Conservation (phyloP, 2,888 invertebrate genomes). For the Drosophila mettleri region DNA sequence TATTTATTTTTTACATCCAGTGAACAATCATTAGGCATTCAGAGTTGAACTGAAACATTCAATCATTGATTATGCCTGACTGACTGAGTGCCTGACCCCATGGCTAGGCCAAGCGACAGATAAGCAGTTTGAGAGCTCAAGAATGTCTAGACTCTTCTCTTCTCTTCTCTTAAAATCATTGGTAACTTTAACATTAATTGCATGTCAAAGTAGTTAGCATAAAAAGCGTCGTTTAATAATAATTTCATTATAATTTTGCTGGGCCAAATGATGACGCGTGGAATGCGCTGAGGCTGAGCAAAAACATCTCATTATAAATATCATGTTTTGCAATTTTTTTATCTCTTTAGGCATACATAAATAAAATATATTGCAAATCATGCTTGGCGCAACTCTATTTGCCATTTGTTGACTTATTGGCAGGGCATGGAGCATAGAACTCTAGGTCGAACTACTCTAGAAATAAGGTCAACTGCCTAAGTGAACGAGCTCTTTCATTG, state of each 20-base stretch:
- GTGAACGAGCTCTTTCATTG: background rate
- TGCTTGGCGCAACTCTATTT: constrained; percentile 11
- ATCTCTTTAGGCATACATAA: background rate
- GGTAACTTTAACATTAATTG: constrained; percentile 21
- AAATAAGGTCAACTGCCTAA: background rate
- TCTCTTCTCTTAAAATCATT: constrained; percentile 7
- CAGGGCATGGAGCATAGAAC: background rate
- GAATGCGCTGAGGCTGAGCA: constrained; percentile 32
- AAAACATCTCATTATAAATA: constrained; percentile 39
- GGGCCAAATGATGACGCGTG: constrained; percentile 42
- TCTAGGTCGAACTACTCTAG: background rate
- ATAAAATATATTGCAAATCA: constrained; percentile 39
- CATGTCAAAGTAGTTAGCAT: constrained; percentile 1
- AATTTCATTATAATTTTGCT: constrained; percentile 54
- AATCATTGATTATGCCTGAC: constrained; percentile 6
- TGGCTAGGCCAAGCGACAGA: constrained; percentile 14
- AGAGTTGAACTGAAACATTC: background rate
- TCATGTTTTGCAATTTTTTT: constrained; percentile 17
- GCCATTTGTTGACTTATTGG: background rate
- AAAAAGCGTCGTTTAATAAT: constrained; percentile 49
- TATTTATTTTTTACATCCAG: background rate
- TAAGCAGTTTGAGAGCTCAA: constrained; percentile 14
- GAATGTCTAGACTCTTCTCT: constrained; percentile 1
- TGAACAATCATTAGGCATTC: constrained; percentile 32
- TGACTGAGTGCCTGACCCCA: constrained; percentile 43